phyloP scores from a whole-genome alignment of 2,113 vertebrate species.

The Epinephelus cyanopodus region DNA sequence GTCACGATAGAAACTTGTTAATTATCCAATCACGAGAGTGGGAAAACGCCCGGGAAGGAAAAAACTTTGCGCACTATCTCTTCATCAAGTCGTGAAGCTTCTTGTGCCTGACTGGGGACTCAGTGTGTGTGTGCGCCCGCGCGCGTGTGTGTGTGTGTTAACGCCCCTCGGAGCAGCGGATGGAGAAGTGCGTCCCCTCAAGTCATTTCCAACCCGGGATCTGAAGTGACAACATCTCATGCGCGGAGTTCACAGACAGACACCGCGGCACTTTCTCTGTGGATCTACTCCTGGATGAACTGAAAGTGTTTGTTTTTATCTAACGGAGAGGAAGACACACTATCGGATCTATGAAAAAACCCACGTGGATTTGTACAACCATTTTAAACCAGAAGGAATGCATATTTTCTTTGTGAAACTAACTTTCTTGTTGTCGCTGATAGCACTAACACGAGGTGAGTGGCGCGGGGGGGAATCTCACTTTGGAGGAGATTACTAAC shows the following conservation, averaged over 20 bases:
- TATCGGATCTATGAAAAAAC: conserved; percentile 84
- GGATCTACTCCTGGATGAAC: conserved; percentile 66
- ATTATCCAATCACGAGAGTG: conserved; percentile 17
- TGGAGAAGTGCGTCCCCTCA: conserved; percentile 65
- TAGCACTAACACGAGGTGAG: conserved; percentile 82
- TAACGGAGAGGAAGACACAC: conserved; percentile 50
- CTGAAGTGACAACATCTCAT: conserved; percentile 71
- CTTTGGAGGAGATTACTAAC: neutral
- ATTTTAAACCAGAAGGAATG: conserved; percentile 85
- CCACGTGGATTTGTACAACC: conserved; percentile 77
- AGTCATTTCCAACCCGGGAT: conserved; percentile 74
- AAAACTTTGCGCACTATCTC: conserved; percentile 17
- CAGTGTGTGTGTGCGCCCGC: conserved; percentile 14
- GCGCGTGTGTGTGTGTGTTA: conserved; percentile 11
- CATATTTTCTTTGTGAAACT: conserved; percentile 82
- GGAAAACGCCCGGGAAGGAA: conserved; percentile 36
- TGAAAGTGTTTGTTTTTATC: conserved; percentile 45
- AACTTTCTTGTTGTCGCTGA: conserved; percentile 80
- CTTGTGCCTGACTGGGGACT: conserved; percentile 22
- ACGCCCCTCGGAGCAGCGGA: conserved; percentile 75
- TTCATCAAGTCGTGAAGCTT: conserved; percentile 13
- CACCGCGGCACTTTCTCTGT: conserved; percentile 24
- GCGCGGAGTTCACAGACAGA: conserved; percentile 49
- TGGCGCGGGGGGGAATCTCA: neutral
- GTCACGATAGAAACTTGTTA: neutral